Conservation (phyloP, 2,113 vertebrate genomes). For the Crocuta crocuta region DNA sequence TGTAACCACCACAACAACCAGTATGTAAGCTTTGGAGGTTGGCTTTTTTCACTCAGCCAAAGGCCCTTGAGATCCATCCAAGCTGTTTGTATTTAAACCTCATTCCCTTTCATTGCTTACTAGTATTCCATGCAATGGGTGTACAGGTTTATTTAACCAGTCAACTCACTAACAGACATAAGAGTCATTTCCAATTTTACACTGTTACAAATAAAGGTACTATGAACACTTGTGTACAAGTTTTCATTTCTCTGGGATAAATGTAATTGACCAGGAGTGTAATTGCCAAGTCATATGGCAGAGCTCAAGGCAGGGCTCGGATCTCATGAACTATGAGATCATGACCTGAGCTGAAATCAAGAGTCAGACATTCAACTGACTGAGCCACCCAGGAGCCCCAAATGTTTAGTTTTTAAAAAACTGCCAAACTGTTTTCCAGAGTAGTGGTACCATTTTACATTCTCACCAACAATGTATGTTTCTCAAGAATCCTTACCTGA, state of each 20-base stretch:
- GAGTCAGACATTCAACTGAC: too few species aligned
- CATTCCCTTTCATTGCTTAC: background rate
- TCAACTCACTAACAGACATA: background rate
- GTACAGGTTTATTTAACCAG: background rate
- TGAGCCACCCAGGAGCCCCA: too few species aligned
- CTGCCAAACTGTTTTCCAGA: background rate
- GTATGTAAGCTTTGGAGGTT: background rate
- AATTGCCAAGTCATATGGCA: background rate
- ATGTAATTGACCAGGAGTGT: background rate
- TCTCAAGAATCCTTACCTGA: background rate
- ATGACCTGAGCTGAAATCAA: too few species aligned
- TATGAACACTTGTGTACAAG: background rate
- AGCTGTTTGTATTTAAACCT: background rate
- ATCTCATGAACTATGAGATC: too few species aligned
- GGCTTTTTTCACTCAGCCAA: background rate
- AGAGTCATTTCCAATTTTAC: background rate
- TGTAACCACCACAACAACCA: background rate
- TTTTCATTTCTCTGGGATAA: background rate
- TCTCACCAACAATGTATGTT: background rate
- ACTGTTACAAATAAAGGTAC: background rate
- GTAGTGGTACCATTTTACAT: background rate
- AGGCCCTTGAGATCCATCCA: background rate
- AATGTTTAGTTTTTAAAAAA: background rate
- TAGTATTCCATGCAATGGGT: background rate
- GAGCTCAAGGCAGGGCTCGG: too few species aligned